Percentiles rank a stretch among this genome's conserved stretches.
Evolutionary conservation across 2,113 vertebrate genomes (phyloP).

Genomic region (Zingel zingel): DNA sequence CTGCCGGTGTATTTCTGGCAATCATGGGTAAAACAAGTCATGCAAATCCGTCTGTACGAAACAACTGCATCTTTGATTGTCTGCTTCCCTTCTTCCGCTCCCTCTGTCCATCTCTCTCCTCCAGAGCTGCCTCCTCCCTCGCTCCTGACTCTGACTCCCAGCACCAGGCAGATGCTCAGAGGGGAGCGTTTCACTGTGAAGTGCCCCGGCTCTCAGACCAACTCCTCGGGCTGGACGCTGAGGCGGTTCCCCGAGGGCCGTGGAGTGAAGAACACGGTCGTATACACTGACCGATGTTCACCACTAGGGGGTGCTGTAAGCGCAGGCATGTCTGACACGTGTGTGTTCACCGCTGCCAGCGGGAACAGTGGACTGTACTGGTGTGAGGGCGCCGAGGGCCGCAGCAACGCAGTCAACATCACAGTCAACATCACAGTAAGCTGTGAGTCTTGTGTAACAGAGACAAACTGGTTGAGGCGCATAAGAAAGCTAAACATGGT

Average conservation of each 20-base stretch:
- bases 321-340: background rate
- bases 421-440: conserved; percentile 74
- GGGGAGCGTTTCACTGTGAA: conserved; percentile 55
- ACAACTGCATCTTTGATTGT: background rate
- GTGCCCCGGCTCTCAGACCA: conserved; percentile 51
- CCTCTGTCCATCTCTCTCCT: conserved; percentile 5
- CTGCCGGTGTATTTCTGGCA: background rate
- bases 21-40: background rate
- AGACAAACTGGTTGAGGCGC: background rate
- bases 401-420: conserved; percentile 71
- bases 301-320: conserved; percentile 48
- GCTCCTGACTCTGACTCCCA: conserved; percentile 60
- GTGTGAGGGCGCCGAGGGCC: conserved; percentile 65
- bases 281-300: conserved; percentile 23
- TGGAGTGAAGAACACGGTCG: background rate
- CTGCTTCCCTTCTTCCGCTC: background rate
- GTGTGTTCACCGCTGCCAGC: conserved; percentile 40
- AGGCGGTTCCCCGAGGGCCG: conserved; percentile 27
- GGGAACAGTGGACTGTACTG: conserved; percentile 76
- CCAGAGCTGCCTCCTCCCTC: conserved; percentile 53
- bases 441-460: conserved; percentile 67
- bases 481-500: background rate
- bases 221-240: conserved; percentile 64
- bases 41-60: background rate
- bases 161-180: conserved; percentile 63